Evolutionary conservation across 2,888 invertebrate genomes (phyloP).

Genomic region (Caenorhabditis panamensis): DNA sequence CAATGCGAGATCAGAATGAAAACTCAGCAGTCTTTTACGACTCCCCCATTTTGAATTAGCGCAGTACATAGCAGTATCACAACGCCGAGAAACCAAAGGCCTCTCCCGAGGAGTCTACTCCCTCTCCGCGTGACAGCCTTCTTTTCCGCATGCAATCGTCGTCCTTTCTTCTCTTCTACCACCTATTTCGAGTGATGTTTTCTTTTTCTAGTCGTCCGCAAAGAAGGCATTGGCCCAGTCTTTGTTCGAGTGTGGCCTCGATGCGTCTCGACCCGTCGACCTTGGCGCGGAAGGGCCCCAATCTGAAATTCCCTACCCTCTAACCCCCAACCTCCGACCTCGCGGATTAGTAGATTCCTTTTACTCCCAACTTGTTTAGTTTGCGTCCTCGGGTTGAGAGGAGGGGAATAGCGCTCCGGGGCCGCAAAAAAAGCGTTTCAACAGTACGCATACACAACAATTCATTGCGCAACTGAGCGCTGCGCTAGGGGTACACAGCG

Average conservation of each 20-base stretch:
- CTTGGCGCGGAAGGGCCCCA: constrained; percentile 8
- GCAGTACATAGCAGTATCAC: constrained; percentile 2
- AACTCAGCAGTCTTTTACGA: background rate
- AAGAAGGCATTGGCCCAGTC: constrained; percentile 15
- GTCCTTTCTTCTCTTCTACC: constrained; percentile 16
- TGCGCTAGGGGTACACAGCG: background rate
- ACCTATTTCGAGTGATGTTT: constrained; percentile 21
- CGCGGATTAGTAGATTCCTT: constrained; percentile 47
- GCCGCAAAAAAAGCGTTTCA: constrained; percentile 43
- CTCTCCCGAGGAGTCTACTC: constrained; percentile 15
- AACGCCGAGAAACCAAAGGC: constrained; percentile 6
- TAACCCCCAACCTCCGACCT: constrained; percentile 41
- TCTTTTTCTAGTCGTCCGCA: constrained; percentile 29
- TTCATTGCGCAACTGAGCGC: constrained; percentile 15
- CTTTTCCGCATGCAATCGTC: constrained; percentile 47
- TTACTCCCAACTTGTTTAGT: constrained; percentile 56
- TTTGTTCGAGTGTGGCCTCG: constrained; percentile 24
- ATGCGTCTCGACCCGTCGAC: constrained; percentile 4
- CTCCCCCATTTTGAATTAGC: constrained; percentile 3
- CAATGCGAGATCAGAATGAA: background rate
- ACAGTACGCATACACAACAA: constrained; percentile 45
- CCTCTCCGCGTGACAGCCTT: constrained; percentile 44
- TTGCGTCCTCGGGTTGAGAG: constrained; percentile 28
- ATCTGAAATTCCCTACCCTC: constrained; percentile 1
- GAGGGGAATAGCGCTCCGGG: constrained; percentile 21